Percentiles rank a stretch among this genome's conserved stretches.
These are phyloP conservation scores for Hedychridium roseum DNA, from an alignment of 2,888 invertebrate genomes.

Conservation along the genomic window DNA sequence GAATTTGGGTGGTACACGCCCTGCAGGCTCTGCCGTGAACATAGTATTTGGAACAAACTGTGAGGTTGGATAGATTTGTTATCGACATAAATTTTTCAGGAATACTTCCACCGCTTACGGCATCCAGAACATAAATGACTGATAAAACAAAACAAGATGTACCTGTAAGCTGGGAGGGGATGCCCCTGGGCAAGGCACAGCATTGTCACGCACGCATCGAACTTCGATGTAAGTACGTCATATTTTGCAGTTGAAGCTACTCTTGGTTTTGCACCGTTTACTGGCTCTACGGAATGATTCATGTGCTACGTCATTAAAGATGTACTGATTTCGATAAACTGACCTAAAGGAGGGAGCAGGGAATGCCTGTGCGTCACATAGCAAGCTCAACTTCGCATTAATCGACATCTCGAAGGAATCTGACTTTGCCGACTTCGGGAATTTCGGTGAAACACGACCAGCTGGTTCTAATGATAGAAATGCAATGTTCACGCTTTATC, in stretches of 20 bases:
- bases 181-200: slow-evolving; percentile 75
- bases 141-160: too few species aligned
- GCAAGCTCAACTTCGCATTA: slow-evolving; percentile 58
- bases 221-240: slow-evolving; percentile 65
- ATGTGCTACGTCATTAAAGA: slow-evolving; percentile 2
- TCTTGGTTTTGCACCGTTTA: slow-evolving; percentile 69
- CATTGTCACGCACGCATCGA: slow-evolving; percentile 68
- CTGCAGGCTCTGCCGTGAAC: too few species aligned
- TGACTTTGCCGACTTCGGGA: slow-evolving; percentile 65
- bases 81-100: too few species aligned
- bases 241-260: slow-evolving; percentile 70
- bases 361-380: slow-evolving; percentile 58
- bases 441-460: slow-evolving; percentile 59
- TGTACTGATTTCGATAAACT: slow-evolving; percentile 28
- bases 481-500: neutral
- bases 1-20: too few species aligned
- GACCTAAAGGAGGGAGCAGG: slow-evolving; percentile 58
- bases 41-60: too few species aligned
- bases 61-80: too few species aligned
- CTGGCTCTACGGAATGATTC: slow-evolving; percentile 64
- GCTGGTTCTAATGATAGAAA: slow-evolving; percentile 53
- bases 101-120: too few species aligned
- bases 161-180: slow-evolving; percentile 78
- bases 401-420: slow-evolving; percentile 49
- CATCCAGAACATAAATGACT: too few species aligned